Conservation (phyloP, 2,797 vertebrate genomes). For the Liasis olivaceus region DNA sequence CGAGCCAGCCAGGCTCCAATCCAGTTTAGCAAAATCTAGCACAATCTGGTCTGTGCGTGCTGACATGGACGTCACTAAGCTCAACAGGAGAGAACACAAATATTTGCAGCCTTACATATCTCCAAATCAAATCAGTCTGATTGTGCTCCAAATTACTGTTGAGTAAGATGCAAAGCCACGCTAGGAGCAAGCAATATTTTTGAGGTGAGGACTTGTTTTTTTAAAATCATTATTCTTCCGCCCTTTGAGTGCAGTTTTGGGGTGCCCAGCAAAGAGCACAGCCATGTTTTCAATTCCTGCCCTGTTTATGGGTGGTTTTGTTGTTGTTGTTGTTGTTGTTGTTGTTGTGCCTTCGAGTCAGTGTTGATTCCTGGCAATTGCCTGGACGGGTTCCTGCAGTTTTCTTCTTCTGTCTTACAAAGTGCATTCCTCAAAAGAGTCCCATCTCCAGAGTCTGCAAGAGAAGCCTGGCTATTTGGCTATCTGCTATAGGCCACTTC, state of each 20-base stretch:
- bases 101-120: neutral
- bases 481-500: neutral
- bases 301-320: neutral
- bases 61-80: neutral
- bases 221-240: neutral
- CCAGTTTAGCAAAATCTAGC: neutral
- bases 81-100: neutral
- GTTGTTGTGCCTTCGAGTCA: neutral
- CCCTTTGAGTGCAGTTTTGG: neutral
- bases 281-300: neutral
- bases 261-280: neutral
- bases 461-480: neutral
- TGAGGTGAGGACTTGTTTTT: neutral
- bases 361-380: neutral
- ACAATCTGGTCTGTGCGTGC: neutral
- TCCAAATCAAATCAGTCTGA: neutral
- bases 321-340: neutral
- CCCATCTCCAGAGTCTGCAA: neutral
- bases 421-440: neutral
- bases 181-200: neutral
- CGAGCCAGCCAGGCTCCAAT: neutral
- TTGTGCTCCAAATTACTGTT: neutral
- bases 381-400: neutral
- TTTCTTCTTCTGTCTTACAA: no score
- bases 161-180: neutral